Evolutionary conservation across 30 jellyfish, hydroid and myxozoan genomes (phyloP), one percentile per base, ranked within the genome.

Genomic region (Aurelia sp.): DNA sequence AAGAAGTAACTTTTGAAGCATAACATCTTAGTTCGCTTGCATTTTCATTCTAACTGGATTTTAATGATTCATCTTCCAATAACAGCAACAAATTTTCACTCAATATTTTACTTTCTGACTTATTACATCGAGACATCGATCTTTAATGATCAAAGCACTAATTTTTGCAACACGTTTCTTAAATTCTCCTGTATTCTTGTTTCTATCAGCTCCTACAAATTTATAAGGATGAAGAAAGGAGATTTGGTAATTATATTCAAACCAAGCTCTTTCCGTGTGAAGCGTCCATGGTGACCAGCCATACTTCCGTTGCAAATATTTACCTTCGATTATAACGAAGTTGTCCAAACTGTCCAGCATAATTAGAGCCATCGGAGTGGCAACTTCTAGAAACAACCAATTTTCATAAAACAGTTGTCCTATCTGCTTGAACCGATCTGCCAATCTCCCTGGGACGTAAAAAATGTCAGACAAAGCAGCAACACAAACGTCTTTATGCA

Each of bases 181-280:
- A 9, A 44, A 44, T 44, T 44, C 55, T 44, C 55, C 2, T 2
- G 55, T 44, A 44, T 44, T 44, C 9, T 44, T 44, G 3, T 44
- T 44, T 13, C 7, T 9, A 44, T 44, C 55, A 44, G 55, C 55
- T 44, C 55, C 55, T 44, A 44, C 55, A 16, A 85, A 63, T 30
- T 85, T 85, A 30, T 72, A 85, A 11, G 94, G 94, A 47, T 85
- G 94, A 11, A 85, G 53, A 73, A 85, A 85, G n/a, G 21, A 55
- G 3, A 74, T 17, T 9, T 63, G 30, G 55, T 30, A 75, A n/a
- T 44, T 47, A 55, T 72, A 72, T 55, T 85, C 77, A 1, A 13
- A 20, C 88, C 88, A 73, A 4, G 88, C 83, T 20, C 2, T 63
- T 10, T 4, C 38, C 33, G 88, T 41, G 41, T 64, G 57, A 12